Base-by-base conservation (phyloP, 2,113 vertebrate genomes). In the Tragelaphus imberbis region DNA sequence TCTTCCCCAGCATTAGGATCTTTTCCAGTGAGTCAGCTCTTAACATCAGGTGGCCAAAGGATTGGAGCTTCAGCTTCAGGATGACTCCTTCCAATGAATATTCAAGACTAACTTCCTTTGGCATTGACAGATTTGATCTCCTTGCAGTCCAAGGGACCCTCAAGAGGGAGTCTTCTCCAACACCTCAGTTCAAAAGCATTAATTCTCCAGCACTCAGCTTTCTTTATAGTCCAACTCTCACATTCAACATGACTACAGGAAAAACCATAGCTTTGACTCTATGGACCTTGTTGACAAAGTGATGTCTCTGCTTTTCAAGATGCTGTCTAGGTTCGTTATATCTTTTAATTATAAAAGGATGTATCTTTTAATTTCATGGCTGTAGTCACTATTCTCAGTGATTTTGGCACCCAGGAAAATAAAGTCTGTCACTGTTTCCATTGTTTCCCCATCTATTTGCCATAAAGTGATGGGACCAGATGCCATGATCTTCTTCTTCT, bases 11-110 rank as follows among this genome's bases (percentile, higher is more conserved):
- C n/a, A 68, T 21, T 4, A 68, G 9, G 16, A n/a, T 68, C 17
- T 68, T 68, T 68, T 36, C 65, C 17, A 68, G 0, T 36, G 8
- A 36, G 8, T 36, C 1, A 0, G 17, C 33, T 68, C 17, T 68
- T 68, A 17, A 68, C 8, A 68, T 68, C 33, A 68, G 65, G 65
- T 36, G 33, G 33, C 8, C 65, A 68, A 36, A 19, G 33, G 65
- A 68, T 68, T 68, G n/a, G 16, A 36, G 65, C 33, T 68, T 36
- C n/a, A 68, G 65, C 65, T 68, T 36, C 65, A 68, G 17, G 33
- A 36, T 68, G 8, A 68, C 33, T n/a, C 16, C 65, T 68, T 68
- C 33, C 65, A 36, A 5, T 21, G 17, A 36, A 36, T 21, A 21
- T 36, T 68, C 17, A 68, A 21, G n/a, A 36, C 65, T 68, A 68